Conservation (phyloP, 30 jellyfish, hydroid and myxozoan genomes). For the Mastigias papua region DNA sequence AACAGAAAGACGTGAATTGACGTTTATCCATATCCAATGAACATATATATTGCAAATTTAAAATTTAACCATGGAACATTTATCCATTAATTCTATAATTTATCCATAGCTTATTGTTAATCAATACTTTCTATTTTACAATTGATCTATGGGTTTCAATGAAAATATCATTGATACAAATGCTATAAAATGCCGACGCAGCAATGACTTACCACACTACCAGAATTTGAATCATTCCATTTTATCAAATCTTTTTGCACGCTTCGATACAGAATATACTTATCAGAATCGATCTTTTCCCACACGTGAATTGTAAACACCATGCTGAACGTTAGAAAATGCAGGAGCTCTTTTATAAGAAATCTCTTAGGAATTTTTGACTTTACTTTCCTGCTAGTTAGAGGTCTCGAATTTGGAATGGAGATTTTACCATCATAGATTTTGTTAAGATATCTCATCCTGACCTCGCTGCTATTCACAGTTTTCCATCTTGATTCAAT, state of each 20-base stretch:
- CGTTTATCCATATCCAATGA: no score
- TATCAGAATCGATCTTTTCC: background rate
- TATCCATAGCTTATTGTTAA: no score
- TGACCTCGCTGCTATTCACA: background rate
- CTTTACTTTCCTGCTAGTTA: background rate
- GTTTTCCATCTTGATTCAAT: background rate
- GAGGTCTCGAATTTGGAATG: background rate
- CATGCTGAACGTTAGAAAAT: background rate
- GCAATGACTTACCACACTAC: background rate
- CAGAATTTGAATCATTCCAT: background rate
- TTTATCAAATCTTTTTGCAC: background rate
- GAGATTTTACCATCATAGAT: background rate
- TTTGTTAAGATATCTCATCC: slow-evolving; percentile 16
- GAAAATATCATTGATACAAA: no score
- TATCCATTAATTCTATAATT: no score
- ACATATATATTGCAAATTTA: no score
- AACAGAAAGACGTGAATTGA: no score
- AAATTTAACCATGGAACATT: no score
- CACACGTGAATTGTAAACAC: background rate
- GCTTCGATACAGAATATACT: background rate
- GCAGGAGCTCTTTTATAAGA: background rate
- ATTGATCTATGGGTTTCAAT: no score
- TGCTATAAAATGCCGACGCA: no score
- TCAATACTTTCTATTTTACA: no score
- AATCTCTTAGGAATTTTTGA: background rate